Evolutionary conservation across 2,797 vertebrate genomes (phyloP).

Genomic region (Sphenodon punctatus): DNA sequence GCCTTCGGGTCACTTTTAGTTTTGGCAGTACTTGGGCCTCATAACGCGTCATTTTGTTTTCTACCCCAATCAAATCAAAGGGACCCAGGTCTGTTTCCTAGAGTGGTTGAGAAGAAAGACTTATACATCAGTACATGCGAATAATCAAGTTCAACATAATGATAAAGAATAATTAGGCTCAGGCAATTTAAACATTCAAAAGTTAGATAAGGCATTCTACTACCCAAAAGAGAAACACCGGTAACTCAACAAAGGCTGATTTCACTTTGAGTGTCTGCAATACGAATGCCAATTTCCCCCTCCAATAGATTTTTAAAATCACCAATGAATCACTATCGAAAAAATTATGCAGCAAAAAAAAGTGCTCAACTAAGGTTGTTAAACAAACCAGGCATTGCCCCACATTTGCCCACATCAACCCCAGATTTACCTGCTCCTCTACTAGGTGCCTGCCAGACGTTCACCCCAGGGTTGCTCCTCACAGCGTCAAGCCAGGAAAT

Average conservation of each 20-base stretch:
- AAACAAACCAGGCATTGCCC: too few relatives aligned
- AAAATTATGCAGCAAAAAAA: not conserved
- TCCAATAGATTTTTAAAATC: not conserved
- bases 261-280: not conserved
- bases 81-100: slow-evolving; percentile 84
- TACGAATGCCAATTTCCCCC: not conserved
- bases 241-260: not conserved
- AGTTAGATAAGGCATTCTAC: too few relatives aligned
- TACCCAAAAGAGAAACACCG: not conserved
- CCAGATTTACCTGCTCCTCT: too few relatives aligned
- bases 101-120: not conserved
- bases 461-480: too few relatives aligned
- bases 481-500: too few relatives aligned
- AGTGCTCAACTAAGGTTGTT: too few relatives aligned
- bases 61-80: slow-evolving; percentile 88
- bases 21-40: slow-evolving; percentile 85
- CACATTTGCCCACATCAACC: too few relatives aligned
- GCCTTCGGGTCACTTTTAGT: slow-evolving; percentile 84
- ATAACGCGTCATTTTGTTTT: slow-evolving; percentile 85
- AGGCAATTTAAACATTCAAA: not conserved
- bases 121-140: not conserved
- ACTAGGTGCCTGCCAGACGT: too few relatives aligned
- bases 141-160: not conserved
- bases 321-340: not conserved
- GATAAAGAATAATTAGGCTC: not conserved